A percentile compares a stretch with the other conserved stretches of the same genome.
Conservation (phyloP, 2,888 invertebrate genomes). For the Epinotia nisella region DNA sequence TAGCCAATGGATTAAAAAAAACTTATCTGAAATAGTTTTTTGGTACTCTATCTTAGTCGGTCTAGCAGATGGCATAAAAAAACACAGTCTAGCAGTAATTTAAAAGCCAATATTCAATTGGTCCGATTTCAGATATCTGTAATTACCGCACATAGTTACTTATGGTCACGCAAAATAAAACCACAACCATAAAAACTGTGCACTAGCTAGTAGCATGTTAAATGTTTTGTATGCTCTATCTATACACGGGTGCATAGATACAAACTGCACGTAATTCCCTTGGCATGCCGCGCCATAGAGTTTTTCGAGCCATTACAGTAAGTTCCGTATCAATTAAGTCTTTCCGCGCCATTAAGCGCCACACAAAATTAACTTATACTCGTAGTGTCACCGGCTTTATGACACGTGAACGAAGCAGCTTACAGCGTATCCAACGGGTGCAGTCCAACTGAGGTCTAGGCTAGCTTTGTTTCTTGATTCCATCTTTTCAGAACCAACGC, state of each 20-base stretch:
- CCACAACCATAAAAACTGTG: too few relatives aligned
- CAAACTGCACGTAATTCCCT: background rate
- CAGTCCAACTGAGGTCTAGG: too few relatives aligned
- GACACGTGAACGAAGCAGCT: slow-evolving; percentile 20
- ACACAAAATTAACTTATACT: slow-evolving; percentile 28
- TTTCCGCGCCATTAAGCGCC: background rate
- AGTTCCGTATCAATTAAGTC: slow-evolving; percentile 28
- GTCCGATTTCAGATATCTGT: too few relatives aligned
- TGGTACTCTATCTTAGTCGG: too few relatives aligned
- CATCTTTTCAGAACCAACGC: too few relatives aligned
- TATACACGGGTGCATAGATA: background rate
- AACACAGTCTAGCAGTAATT: too few relatives aligned
- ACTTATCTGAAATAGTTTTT: too few relatives aligned
- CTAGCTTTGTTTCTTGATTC: background rate
- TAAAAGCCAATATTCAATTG: too few relatives aligned
- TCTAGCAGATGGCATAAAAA: too few relatives aligned
- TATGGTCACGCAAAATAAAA: too few relatives aligned
- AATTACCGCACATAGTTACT: too few relatives aligned
- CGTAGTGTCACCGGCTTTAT: slow-evolving; percentile 19
- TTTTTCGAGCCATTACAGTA: slow-evolving; percentile 27
- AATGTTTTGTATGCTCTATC: background rate
- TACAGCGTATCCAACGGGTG: background rate
- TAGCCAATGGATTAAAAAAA: too few relatives aligned
- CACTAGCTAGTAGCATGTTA: background rate
- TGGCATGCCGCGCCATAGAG: background rate